Percentiles rank a stretch among this genome's conserved stretches.
These are phyloP conservation scores for Cremastinae sp. DNA, from an alignment of 2,888 invertebrate species.

Conservation along the genomic window DNA sequence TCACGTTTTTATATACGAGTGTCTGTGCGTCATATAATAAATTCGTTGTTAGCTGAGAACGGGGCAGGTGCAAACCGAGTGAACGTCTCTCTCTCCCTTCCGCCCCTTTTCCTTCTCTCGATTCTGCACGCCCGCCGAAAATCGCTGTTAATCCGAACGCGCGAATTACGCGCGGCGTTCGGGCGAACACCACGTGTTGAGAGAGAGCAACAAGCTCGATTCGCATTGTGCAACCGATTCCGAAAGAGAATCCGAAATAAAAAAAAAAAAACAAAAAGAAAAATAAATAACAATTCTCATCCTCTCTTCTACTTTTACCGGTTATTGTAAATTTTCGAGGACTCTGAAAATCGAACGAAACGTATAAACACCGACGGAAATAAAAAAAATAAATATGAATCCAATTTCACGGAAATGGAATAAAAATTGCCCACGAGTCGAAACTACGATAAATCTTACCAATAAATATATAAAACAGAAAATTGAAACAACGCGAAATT, in stretches of 20 bases:
- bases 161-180: conserved; percentile 39
- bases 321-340: too few relatives aligned
- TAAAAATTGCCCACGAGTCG: too few relatives aligned
- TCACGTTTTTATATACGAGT: conserved; percentile 1
- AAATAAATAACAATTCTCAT: background rate
- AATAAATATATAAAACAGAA: too few relatives aligned
- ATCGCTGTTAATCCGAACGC: conserved; percentile 52
- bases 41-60: conserved; percentile 45
- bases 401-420: too few relatives aligned
- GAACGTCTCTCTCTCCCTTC: background rate
- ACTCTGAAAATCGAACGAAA: too few relatives aligned
- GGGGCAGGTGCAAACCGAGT: conserved; percentile 46
- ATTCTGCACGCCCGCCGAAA: conserved; percentile 34
- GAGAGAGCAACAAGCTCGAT: conserved; percentile 18
- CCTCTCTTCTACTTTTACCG: too few relatives aligned
- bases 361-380: too few relatives aligned
- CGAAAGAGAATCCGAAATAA: background rate
- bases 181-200: conserved; percentile 20
- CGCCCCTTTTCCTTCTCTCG: background rate
- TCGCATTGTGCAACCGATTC: conserved; percentile 13
- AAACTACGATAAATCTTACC: too few relatives aligned
- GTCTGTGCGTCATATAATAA: conserved; percentile 13
- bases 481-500: too few relatives aligned
- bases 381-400: too few relatives aligned
- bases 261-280: background rate